Evolutionary conservation across 2,113 vertebrate species (phyloP), one percentile per base, ranked within the genome.

Genomic region (Cyphomyrus plagiostoma): DNA sequence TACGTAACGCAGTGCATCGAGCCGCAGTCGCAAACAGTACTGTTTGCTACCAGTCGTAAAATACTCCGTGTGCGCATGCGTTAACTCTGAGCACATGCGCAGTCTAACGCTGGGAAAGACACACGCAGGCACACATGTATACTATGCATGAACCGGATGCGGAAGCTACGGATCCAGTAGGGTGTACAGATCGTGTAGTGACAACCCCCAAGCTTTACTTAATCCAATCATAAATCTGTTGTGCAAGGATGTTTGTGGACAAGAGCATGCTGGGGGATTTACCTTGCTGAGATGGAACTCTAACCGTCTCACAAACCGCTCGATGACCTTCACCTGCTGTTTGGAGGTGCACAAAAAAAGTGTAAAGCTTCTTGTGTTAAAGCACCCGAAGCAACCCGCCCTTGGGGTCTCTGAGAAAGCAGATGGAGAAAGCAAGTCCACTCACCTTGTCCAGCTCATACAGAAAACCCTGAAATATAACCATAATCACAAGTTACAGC

Each of bases 251-350:
- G 45, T n/a, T 21, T 46, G 45, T 23, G 45, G 35, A 84, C 46
- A 26, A 48, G 3, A 13, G 26, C 46, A 19, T 13, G 49, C 85
- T 87, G 39, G 62, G 11, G 11, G 9, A 88, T 91, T 91, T 95
- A 99, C 98, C 97, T 99, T 99, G 93, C 98, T 99, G 66, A 98
- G 97, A 3, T 99, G 98, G 92, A 99, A 99, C 94, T 99, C 98
- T 91, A 99, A 94, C 52, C 97, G 95, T 80, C 98, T 95, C 89
- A 99, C 95, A 92, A 97, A 98, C 88, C 98, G 95, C 95, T 99
- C 98, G 0, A 97, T 98, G 62, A 98, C 97, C 93, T 99, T 99
- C 91, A 99, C 97, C 98, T 99, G 98, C 98, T 99, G 95, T 89
- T 26, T 93, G 90, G 91, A 91, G 35, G 82, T 10, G 42, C 3